Percentiles rank a stretch among this genome's conserved stretches.
phyloP scores from a whole-genome alignment of 1,140 invertebrate species.

The Saccostrea echinata region DNA sequence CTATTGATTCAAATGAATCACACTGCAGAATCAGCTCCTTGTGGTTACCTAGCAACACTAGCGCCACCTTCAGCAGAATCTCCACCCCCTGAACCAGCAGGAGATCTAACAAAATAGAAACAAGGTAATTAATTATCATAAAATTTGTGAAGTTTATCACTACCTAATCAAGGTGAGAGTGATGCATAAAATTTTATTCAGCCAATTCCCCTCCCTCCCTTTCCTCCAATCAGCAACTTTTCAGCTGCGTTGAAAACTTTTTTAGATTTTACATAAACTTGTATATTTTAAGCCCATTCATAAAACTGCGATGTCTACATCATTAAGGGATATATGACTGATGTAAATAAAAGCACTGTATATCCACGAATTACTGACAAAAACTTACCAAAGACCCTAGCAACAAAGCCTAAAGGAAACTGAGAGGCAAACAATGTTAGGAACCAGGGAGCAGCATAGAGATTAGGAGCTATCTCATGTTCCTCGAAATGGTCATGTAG shows the following conservation, averaged over 20 bases:
- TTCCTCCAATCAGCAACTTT: too few species aligned
- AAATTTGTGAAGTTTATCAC: too few species aligned
- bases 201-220: too few species aligned
- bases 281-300: too few species aligned
- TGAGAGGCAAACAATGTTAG: constrained; percentile 97
- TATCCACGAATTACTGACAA: not conserved
- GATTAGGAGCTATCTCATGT: constrained; percentile 93
- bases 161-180: too few species aligned
- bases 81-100: constrained; percentile 93
- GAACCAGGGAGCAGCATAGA: constrained; percentile 98
- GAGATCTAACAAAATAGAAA: constrained; percentile 85
- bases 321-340: too few species aligned
- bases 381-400: constrained; percentile 91
- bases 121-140: too few species aligned
- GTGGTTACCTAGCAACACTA: constrained; percentile 91
- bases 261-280: too few species aligned
- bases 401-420: constrained; percentile 96
- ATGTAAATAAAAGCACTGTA: too few species aligned
- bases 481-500: constrained; percentile 93
- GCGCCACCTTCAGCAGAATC: constrained; percentile 92
- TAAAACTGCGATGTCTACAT: too few species aligned
- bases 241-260: too few species aligned
- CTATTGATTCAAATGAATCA: constrained; percentile 94
- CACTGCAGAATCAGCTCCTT: constrained; percentile 91
- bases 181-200: too few species aligned